A percentile compares a stretch with the other conserved stretches of the same genome.
phyloP scores from a whole-genome alignment of 2,888 invertebrate species.

The Blomia tropicalis region DNA sequence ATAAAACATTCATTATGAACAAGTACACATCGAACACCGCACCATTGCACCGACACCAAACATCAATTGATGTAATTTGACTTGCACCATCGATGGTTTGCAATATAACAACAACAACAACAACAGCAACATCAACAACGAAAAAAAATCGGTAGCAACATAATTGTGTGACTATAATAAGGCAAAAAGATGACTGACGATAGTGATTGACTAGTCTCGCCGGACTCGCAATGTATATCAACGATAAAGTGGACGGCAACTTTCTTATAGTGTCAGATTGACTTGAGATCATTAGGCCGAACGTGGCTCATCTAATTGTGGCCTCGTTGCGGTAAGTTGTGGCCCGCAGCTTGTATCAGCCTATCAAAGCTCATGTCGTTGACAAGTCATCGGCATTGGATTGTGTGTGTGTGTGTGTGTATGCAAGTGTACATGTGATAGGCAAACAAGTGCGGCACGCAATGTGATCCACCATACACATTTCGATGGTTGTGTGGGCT shows the following conservation, averaged over 20 bases:
- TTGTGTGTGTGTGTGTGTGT: too few species aligned
- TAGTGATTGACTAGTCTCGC: too few species aligned
- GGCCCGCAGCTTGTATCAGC: neutral
- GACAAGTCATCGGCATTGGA: constrained; percentile 15
- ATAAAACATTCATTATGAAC: neutral
- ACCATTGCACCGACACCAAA: too few species aligned
- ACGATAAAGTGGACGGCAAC: neutral
- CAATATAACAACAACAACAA: too few species aligned
- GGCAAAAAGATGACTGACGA: too few species aligned
- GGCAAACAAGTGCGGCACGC: constrained; percentile 14
- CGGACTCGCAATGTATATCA: neutral
- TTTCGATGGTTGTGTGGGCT: neutral
- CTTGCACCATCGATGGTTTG: too few species aligned
- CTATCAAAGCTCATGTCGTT: neutral
- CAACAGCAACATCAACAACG: too few species aligned
- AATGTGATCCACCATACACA: constrained; percentile 1
- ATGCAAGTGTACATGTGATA: too few species aligned
- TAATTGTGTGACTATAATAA: neutral
- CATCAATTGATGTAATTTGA: too few species aligned
- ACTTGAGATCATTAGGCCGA: constrained; percentile 12
- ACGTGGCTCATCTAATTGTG: neutral
- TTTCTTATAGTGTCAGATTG: constrained; percentile 10
- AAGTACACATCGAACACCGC: neutral
- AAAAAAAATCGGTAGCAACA: too few species aligned
- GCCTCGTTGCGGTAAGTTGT: constrained; percentile 9